A percentile compares a stretch with the other conserved stretches of the same genome.
These are phyloP conservation scores for Tetropium fuscum DNA, from an alignment of 2,888 invertebrate species.

Conservation along the genomic window DNA sequence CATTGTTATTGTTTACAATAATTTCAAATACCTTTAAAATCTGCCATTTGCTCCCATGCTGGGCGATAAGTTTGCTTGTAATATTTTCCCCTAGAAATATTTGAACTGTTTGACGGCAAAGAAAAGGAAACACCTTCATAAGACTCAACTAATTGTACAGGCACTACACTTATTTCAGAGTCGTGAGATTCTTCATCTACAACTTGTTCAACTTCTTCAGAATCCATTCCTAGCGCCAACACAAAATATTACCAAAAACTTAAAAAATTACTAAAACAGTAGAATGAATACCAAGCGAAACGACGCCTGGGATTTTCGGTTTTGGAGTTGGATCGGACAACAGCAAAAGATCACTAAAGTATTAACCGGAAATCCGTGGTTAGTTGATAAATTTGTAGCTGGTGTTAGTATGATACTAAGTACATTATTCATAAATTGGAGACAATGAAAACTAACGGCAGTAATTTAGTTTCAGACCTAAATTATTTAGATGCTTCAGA, in stretches of 20 bases:
- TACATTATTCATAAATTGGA: too few species aligned
- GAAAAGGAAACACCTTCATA: slow-evolving; percentile 48
- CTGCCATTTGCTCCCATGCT: slow-evolving; percentile 72
- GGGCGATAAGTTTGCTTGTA: slow-evolving; percentile 71
- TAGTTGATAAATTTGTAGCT: too few species aligned
- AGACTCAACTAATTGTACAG: slow-evolving; percentile 51
- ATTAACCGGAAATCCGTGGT: slow-evolving; percentile 3
- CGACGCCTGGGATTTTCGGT: slow-evolving; percentile 35
- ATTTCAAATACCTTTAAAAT: slow-evolving; percentile 69
- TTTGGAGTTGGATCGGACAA: slow-evolving; percentile 28
- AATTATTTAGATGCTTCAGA: too few species aligned
- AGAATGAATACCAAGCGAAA: slow-evolving; percentile 34
- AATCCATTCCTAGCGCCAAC: slow-evolving; percentile 53
- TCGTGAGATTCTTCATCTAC: slow-evolving; percentile 26
- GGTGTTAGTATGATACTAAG: too few species aligned
- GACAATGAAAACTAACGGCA: too few species aligned
- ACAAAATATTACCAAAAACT: slow-evolving; percentile 48
- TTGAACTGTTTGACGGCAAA: slow-evolving; percentile 42
- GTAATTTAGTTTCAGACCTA: too few species aligned
- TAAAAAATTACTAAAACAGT: slow-evolving; percentile 43
- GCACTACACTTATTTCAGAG: slow-evolving; percentile 42
- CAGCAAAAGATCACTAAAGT: background rate
- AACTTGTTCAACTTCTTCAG: slow-evolving; percentile 35
- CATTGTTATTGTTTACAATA: too few species aligned
- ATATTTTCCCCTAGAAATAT: slow-evolving; percentile 59